phyloP scores from a whole-genome alignment of 92 coral and sea anemone genomes.

The Virgularia gustaviana region DNA sequence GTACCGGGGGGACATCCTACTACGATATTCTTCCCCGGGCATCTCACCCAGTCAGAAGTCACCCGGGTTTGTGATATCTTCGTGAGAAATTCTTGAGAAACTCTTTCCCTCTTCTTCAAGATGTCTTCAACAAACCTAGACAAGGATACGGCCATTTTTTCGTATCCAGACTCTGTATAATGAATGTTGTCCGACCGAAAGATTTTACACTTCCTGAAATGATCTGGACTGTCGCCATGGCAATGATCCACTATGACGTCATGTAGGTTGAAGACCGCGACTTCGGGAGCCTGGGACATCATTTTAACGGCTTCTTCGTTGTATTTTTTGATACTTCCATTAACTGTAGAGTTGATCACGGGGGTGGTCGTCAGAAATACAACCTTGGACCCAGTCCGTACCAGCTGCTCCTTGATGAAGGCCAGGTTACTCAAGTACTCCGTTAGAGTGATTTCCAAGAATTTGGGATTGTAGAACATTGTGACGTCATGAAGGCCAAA shows the following conservation, averaged over 20 bases:
- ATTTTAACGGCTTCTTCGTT: constrained; percentile 51
- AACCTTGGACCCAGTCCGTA: constrained; percentile 59
- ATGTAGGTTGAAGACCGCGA: constrained; percentile 29
- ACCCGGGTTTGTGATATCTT: neutral
- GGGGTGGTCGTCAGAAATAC: constrained; percentile 76
- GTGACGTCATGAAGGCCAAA: constrained; percentile 86
- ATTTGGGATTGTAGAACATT: neutral
- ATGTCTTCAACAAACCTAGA: neutral
- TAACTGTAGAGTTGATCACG: constrained; percentile 44
- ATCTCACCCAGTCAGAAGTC: neutral
- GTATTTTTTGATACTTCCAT: constrained; percentile 50
- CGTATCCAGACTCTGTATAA: neutral
- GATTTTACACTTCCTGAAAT: neutral
- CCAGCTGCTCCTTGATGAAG: constrained; percentile 51
- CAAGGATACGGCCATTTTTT: neutral
- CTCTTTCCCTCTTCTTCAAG: neutral
- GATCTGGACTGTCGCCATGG: neutral
- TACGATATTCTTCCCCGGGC: neutral
- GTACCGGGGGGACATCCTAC: constrained; percentile 65
- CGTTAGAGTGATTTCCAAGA: constrained; percentile 43
- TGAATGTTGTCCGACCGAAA: constrained; percentile 1
- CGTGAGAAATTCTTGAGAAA: neutral
- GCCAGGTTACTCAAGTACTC: constrained; percentile 58
- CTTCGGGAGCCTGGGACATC: constrained; percentile 24
- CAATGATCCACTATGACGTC: constrained; percentile 4